Evolutionary conservation across 1,140 invertebrate genomes (phyloP).

Genomic region (Drosophila ambigua): DNA sequence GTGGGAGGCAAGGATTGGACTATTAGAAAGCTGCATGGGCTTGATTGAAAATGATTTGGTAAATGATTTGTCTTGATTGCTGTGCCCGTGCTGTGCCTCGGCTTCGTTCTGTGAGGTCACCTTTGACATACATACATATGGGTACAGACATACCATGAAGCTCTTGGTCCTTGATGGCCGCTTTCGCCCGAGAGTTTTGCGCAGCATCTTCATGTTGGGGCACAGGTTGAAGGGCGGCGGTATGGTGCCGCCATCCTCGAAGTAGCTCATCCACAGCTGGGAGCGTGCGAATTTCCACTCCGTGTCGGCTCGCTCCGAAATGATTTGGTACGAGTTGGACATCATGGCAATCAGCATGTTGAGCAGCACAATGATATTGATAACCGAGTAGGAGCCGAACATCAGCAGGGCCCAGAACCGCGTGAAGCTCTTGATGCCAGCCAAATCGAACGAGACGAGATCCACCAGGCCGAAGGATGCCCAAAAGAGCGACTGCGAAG

Average conservation of each 20-base stretch:
- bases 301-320: conserved; percentile 93
- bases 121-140: conserved; percentile 27
- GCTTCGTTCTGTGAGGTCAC: not conserved
- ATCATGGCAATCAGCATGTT: conserved; percentile 99
- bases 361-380: conserved; percentile 95
- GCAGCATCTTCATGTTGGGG: conserved; percentile 88
- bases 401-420: conserved; percentile 94
- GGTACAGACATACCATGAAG: conserved; percentile 85
- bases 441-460: conserved; percentile 92
- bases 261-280: conserved; percentile 96
- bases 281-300: conserved; percentile 97
- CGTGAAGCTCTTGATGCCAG: conserved; percentile 94
- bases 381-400: conserved; percentile 95
- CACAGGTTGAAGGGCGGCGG: conserved; percentile 95
- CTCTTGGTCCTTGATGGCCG: conserved; percentile 84
- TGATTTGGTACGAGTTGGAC: conserved; percentile 97
- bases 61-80: conserved; percentile 63
- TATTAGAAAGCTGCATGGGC: conserved; percentile 52
- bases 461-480: conserved; percentile 96
- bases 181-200: conserved; percentile 83
- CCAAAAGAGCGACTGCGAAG: conserved; percentile 97
- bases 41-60: conserved; percentile 73
- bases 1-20: conserved; percentile 15
- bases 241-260: conserved; percentile 93
- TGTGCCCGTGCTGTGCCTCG: not conserved